A percentile compares a stretch with the other conserved stretches of the same genome.
Evolutionary conservation across 2,113 vertebrate genomes (phyloP).

Genomic region (Alexandromys fortis): DNA sequence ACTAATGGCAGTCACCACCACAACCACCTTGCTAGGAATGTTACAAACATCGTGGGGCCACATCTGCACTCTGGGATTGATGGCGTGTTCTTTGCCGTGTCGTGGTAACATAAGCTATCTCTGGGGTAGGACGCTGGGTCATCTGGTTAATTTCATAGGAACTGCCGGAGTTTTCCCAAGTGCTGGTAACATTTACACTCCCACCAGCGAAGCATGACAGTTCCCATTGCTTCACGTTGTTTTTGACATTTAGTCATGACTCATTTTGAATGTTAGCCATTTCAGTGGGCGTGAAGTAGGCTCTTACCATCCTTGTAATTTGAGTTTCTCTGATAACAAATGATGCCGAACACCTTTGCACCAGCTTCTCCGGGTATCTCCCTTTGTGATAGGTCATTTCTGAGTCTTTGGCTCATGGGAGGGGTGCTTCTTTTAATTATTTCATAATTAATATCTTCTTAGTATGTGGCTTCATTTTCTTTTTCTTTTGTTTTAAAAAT

Average conservation of each 20-base stretch:
- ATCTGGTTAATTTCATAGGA: not conserved
- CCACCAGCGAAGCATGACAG: not conserved
- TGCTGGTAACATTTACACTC: not conserved
- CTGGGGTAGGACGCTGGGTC: not conserved
- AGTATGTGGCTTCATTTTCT: not conserved
- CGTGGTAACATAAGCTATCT: not conserved
- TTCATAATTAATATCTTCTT: not conserved
- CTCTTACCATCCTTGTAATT: not conserved
- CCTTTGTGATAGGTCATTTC: not conserved
- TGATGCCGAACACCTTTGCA: not conserved
- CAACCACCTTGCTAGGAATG: not conserved
- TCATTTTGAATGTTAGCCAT: slow-evolving; percentile 7
- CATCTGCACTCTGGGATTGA: not conserved
- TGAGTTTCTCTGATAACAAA: slow-evolving; percentile 37
- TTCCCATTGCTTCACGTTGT: not conserved
- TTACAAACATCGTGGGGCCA: not conserved
- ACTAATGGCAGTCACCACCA: not conserved
- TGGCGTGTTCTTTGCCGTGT: not conserved
- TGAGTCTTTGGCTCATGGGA: not conserved
- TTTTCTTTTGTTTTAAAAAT: not conserved
- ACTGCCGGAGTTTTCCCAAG: slow-evolving; percentile 12
- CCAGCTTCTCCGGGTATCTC: not conserved
- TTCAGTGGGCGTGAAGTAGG: not conserved
- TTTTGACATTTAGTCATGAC: slow-evolving; percentile 34
- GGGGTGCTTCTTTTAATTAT: not conserved